Conservation (phyloP, 2,888 invertebrate genomes). For the Cybosia mesomella region DNA sequence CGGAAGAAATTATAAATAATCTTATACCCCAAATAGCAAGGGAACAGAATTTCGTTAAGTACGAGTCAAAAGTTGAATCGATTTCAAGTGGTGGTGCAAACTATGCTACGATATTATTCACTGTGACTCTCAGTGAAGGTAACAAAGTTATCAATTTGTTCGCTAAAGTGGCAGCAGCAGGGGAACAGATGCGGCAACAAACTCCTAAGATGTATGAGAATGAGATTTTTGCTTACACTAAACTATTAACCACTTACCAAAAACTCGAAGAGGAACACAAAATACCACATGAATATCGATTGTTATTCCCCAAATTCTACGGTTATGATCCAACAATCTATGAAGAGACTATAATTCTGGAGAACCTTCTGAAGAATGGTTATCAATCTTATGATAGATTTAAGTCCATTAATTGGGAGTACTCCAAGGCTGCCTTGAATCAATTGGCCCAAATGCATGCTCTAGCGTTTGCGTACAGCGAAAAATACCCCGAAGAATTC, state of each 20-base stretch:
- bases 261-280: conserved; percentile 57
- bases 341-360: conserved; percentile 68
- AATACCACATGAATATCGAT: conserved; percentile 54
- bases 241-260: conserved; percentile 55
- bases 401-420: conserved; percentile 67
- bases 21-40: conserved; percentile 43
- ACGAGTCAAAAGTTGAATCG: conserved; percentile 41
- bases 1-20: conserved; percentile 20
- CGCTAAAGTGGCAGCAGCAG: conserved; percentile 7
- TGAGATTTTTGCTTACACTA: conserved; percentile 62
- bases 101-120: conserved; percentile 2
- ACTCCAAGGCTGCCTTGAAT: conserved; percentile 60
- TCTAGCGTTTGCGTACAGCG: conserved; percentile 61
- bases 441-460: conserved; percentile 76
- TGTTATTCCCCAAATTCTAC: conserved; percentile 61
- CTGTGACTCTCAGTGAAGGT: not conserved
- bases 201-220: conserved; percentile 47
- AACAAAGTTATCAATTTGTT: conserved; percentile 11
- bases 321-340: conserved; percentile 50
- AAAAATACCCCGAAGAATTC: conserved; percentile 64
- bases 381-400: conserved; percentile 64
- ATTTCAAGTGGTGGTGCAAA: conserved; percentile 27
- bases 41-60: conserved; percentile 42
- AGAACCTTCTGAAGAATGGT: conserved; percentile 64
- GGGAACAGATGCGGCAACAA: conserved; percentile 2